These are phyloP conservation scores for Caenorhabditis inopinata DNA, from an alignment of 1,140 invertebrate species.

Conservation along the genomic window DNA sequence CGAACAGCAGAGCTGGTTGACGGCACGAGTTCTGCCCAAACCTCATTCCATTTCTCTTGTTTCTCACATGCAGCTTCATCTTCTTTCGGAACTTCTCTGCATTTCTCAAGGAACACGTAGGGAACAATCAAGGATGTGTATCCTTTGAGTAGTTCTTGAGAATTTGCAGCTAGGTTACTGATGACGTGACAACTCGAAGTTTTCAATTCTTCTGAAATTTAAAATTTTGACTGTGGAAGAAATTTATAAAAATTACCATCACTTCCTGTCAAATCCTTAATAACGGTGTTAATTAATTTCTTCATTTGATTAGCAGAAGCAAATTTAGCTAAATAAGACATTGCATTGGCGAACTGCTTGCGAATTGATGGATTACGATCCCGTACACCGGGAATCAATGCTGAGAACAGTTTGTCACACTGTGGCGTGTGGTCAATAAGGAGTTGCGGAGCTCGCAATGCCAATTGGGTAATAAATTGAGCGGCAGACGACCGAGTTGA, in stretches of 20 bases:
- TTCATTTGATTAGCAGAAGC: conserved; percentile 5
- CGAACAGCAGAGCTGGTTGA: conserved; percentile 79
- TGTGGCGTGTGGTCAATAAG: conserved; percentile 11
- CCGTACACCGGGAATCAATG: conserved; percentile 77
- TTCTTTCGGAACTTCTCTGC: conserved; percentile 71
- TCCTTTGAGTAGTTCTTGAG: conserved; percentile 79
- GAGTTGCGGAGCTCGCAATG: conserved; percentile 44
- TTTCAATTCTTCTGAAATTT: conserved; percentile 71
- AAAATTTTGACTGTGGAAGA: no score
- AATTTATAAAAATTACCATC: neutral
- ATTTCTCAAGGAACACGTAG: conserved; percentile 84
- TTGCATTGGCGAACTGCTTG: conserved; percentile 79
- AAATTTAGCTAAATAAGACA: conserved; percentile 78
- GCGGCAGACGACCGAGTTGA: conserved; percentile 42
- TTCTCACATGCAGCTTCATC: conserved; percentile 50
- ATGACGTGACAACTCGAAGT: conserved; percentile 78
- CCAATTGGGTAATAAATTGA: conserved; percentile 41
- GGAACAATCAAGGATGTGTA: conserved; percentile 79
- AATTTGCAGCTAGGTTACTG: conserved; percentile 79
- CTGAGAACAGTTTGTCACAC: conserved; percentile 76
- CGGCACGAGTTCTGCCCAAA: conserved; percentile 84
- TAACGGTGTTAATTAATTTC: conserved; percentile 21
- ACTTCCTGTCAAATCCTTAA: neutral
- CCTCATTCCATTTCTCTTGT: conserved; percentile 77
- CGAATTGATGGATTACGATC: conserved; percentile 81